Evolutionary conservation across 2,797 vertebrate genomes (phyloP).

Genomic region (Melanotaenia pygmaea): DNA sequence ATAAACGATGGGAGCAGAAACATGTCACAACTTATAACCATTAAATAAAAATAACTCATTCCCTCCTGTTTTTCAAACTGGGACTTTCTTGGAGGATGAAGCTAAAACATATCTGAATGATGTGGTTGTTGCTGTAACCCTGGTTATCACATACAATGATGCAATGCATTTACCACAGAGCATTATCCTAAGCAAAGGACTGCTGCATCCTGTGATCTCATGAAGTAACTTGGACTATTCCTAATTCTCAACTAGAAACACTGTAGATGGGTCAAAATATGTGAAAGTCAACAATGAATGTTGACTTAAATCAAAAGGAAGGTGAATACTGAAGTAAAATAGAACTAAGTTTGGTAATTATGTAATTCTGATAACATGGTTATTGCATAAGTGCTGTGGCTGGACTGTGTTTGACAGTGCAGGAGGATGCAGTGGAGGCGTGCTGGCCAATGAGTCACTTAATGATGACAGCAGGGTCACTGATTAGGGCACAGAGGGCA

Average conservation of each 20-base stretch:
- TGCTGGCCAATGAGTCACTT: conserved; percentile 21
- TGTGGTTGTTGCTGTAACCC: conserved; percentile 18
- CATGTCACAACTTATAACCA: conserved; percentile 28
- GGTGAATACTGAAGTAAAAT: not conserved
- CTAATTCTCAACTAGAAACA: not conserved
- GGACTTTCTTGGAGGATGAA: conserved; percentile 30
- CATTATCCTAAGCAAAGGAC: no score
- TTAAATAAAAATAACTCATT: conserved; percentile 44
- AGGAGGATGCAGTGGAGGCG: conserved; percentile 5
- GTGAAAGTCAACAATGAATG: not conserved
- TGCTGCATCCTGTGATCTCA: conserved; percentile 4
- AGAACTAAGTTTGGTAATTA: conserved; percentile 51
- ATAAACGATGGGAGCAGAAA: conserved; percentile 5
- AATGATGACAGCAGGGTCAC: conserved; percentile 26
- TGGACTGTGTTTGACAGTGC: conserved; percentile 8
- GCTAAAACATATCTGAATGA: conserved; percentile 15
- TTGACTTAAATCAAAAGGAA: not conserved
- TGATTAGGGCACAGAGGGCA: conserved; percentile 13
- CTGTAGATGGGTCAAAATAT: not conserved
- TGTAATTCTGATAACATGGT: conserved; percentile 51
- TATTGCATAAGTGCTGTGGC: conserved; percentile 43
- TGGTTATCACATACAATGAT: conserved; percentile 13
- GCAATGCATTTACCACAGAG: not conserved
- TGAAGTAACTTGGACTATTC: not conserved
- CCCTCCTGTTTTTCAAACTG: conserved; percentile 34